Evolutionary conservation across 1,140 invertebrate genomes (phyloP).

Genomic region (Andricus grossulariae): DNA sequence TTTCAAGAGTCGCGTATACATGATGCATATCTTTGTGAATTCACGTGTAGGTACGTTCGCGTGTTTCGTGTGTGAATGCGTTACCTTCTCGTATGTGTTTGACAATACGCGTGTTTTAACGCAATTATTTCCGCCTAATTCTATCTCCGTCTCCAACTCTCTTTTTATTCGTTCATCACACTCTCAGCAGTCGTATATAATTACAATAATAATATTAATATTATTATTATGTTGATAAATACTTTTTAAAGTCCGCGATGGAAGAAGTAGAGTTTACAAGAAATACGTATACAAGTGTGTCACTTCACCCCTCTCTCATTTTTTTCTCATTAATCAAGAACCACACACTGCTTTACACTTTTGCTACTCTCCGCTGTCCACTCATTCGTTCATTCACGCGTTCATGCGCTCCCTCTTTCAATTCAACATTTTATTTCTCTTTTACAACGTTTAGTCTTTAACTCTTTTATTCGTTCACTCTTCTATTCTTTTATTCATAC

Average conservation of each 20-base stretch:
- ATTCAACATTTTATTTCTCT: slow-evolving; percentile 38
- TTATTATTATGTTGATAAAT: slow-evolving; percentile 76
- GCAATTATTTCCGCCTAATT: slow-evolving; percentile 56
- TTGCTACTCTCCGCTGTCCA: slow-evolving; percentile 43
- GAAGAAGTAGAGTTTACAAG: slow-evolving; percentile 77
- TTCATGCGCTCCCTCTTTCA: slow-evolving; percentile 41
- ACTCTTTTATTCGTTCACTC: not conserved
- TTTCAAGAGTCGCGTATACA: slow-evolving; percentile 76
- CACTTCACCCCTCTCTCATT: slow-evolving; percentile 10
- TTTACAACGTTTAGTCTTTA: slow-evolving; percentile 34
- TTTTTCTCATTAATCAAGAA: slow-evolving; percentile 37
- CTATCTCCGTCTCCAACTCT: slow-evolving; percentile 45
- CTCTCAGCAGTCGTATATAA: slow-evolving; percentile 74
- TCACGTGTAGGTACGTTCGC: slow-evolving; percentile 61
- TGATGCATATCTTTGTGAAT: slow-evolving; percentile 76
- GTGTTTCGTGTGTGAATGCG: slow-evolving; percentile 42
- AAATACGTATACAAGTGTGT: slow-evolving; percentile 77
- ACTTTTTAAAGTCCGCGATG: slow-evolving; percentile 76
- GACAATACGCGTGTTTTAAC: not conserved
- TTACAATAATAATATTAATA: slow-evolving; percentile 75
- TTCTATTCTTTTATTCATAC: not conserved
- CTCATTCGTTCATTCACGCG: slow-evolving; percentile 39
- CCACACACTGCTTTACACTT: slow-evolving; percentile 32
- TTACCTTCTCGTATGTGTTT: slow-evolving; percentile 40
- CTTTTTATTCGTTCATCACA: slow-evolving; percentile 66